Percentiles rank a stretch among this genome's conserved stretches.
phyloP scores from a whole-genome alignment of 2,888 invertebrate genomes.

The Choreutis nemorana region DNA sequence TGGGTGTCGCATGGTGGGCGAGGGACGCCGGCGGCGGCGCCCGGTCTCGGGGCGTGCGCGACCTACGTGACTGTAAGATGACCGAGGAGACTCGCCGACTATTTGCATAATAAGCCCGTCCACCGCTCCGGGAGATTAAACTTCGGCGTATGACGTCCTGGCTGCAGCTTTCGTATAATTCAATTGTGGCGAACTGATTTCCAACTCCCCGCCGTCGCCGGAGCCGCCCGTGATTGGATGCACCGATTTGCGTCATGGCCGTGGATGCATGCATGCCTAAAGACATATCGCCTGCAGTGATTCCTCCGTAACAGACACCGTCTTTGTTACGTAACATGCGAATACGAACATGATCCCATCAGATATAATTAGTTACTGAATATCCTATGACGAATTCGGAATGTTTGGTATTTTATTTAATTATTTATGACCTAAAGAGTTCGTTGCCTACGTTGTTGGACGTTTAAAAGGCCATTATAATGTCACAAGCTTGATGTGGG shows the following conservation, averaged over 20 bases:
- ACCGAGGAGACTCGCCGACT: constrained; percentile 41
- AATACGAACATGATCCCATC: too few species aligned
- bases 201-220: constrained; percentile 29
- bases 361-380: too few species aligned
- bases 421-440: constrained; percentile 31
- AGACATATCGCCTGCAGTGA: constrained; percentile 27
- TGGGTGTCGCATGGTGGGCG: constrained; percentile 7
- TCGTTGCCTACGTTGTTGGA: constrained; percentile 31
- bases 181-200: constrained; percentile 62
- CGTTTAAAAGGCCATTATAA: constrained; percentile 55
- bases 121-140: constrained; percentile 57
- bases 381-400: too few species aligned
- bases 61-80: constrained; percentile 47
- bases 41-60: constrained; percentile 18
- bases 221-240: constrained; percentile 29
- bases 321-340: constrained; percentile 26
- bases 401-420: too few species aligned
- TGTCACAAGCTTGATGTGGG: constrained; percentile 49
- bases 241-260: constrained; percentile 33
- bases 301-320: constrained; percentile 28
- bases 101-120: constrained; percentile 61
- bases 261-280: too few species aligned
- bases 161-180: constrained; percentile 57
- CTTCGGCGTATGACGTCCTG: constrained; percentile 57
- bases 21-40: constrained; percentile 9